phyloP scores from a whole-genome alignment of 2,888 invertebrate genomes.

The Acanthosepion esculentum region DNA sequence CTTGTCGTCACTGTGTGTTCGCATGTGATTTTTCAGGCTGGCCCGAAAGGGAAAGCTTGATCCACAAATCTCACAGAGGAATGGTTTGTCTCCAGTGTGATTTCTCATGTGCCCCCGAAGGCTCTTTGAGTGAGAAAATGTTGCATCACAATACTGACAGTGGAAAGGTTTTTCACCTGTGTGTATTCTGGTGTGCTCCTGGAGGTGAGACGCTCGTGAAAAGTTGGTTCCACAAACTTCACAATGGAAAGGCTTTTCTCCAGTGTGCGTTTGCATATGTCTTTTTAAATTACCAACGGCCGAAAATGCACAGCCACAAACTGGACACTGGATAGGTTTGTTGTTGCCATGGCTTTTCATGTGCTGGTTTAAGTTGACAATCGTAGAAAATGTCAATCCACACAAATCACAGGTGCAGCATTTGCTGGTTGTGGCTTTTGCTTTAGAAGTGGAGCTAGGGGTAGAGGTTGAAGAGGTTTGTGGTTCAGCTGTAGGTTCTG shows the following conservation, averaged over 20 bases:
- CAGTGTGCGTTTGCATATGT: background rate
- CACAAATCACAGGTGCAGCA: background rate
- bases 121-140: background rate
- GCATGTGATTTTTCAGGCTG: background rate
- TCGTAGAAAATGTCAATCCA: background rate
- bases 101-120: background rate
- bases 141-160: background rate
- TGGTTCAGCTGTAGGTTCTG: too few relatives aligned
- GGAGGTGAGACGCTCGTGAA: background rate
- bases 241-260: background rate
- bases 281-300: background rate
- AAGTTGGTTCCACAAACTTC: too few relatives aligned
- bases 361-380: background rate
- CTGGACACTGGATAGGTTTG: background rate
- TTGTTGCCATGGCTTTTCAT: background rate
- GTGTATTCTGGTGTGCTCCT: slow-evolving; percentile 21
- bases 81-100: slow-evolving; percentile 18
- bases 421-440: background rate
- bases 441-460: background rate
- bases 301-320: background rate
- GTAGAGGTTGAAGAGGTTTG: too few relatives aligned
- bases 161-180: background rate
- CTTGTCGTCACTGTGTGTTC: background rate
- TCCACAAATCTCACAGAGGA: background rate
- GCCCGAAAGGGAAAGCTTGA: background rate